Evolutionary conservation across 2,888 invertebrate genomes (phyloP), one percentile per base, ranked within the genome.

Genomic region (Nomada ruficornis): DNA sequence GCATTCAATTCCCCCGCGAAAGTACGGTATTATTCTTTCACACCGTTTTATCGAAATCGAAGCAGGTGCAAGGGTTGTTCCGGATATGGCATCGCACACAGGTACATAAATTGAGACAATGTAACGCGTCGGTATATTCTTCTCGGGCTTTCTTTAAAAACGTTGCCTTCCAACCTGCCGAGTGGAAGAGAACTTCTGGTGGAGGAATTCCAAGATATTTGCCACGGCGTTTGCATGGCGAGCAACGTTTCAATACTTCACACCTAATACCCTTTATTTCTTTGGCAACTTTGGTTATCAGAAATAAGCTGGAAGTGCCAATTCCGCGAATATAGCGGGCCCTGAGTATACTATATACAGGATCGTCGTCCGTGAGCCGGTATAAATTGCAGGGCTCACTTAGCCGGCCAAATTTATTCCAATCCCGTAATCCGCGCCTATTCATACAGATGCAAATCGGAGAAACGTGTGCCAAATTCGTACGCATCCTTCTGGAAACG

Each of bases 371-470:
- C 77, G 86, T 83, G 82, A 69, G 71, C 83, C 71, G 73, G 86
- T 89, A 89, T 89, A 89, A 89, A 89, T 89, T 86, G 88, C 89
- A 72, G 83, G 81, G 88, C 88, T 89, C 88, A 90, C 89, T 89
- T 90, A 89, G 84, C 84, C 86, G 76, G 78, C 82, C 88, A 88
- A 89, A 89, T 89, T 89, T 89, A 89, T 89, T 89, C 89, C 87
- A 88, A 90, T 89, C 89, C 90, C 88, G 89, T 89, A 89, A 89
- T 89, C 90, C 90, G 87, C 90, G 86, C 88, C 89, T 89, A 89
- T 89, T 89, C 89, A 90, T 89, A 89, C 89, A 88, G 90, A 89
- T 89, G 89, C 89, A 89, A 89, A 89, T 89, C 85, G 88, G 86
- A 90, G 90, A 88, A 89, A 90, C 89, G 90, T 88, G 90, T 90